Evolutionary conservation across 2,888 invertebrate species (phyloP), one percentile per base, ranked within the genome.

Genomic region (Alitta virens): DNA sequence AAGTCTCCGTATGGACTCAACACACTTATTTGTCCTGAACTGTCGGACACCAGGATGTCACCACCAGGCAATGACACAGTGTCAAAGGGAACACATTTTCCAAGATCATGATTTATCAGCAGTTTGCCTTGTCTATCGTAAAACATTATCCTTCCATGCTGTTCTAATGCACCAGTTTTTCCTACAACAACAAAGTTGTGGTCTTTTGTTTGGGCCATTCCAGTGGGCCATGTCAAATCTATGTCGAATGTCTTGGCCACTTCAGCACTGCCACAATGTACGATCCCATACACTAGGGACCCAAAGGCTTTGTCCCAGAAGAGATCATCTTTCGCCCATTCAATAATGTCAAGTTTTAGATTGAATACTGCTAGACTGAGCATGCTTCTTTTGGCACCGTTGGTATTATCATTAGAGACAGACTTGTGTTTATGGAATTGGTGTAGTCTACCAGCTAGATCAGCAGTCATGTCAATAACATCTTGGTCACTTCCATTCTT

Each of bases 101-200:
- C 59, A 9, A 57, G 56, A 21, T 60, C 54, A 27, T 54, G 46
- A 7, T 12, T 23, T 2, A 49, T 38, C 21, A 53, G 27, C 46
- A 63, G 54, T 24, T 53, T 25, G 7, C 63, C 66, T 7, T 58
- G 12, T 21, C 43, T 26, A 25, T 50, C 49, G 49, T 55, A 66
- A 21, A 62, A 62, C 56, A 66, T 24, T 2, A 62, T 51, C 42
- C 46, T 60, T 1, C 66, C 66, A 16, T 52, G 38, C 5, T 49
- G 25, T 5, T 66, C 66, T 51, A 64, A 60, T 12, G 66, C 64
- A 2, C 66, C 66, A 25, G 51, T 64, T 49, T 66, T 66, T 12
- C 66, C 66, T 14, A 53, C 49, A 23, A 66, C 51, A 5, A 64
- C 59, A 49, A 64, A 50, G 26, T 66, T 62, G 16, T 50, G 51